Evolutionary conservation across 2,113 vertebrate genomes (phyloP), one percentile per base, ranked within the genome.

Genomic region (Nicator chloris): DNA sequence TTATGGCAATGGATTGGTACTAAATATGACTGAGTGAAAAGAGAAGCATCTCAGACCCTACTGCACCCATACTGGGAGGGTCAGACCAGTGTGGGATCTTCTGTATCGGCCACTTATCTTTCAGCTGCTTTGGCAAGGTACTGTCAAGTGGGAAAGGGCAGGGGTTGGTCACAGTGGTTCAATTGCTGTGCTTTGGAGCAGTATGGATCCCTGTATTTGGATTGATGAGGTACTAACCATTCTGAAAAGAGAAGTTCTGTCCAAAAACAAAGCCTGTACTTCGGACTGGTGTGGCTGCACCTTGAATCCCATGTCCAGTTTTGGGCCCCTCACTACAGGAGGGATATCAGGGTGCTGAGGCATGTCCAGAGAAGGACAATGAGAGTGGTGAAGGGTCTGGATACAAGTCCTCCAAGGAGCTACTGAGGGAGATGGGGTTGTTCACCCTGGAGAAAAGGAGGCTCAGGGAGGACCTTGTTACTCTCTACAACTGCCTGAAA

Each of bases 241-340:
- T 68, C 27, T 47, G 26, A 50, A 44, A 87, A 71, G 35, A 22
- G 27, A 49, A 85, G 10, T 14, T 72, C 76, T 79, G 35, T 35
- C 3, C 5, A 79, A 68, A 54, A 47, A 68, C 7, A 73, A 75
- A 66, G 15, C 61, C 39, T 45, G 4, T 31, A 11, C 53, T 35
- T 31, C 20, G n/a, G 45, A 30, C 28, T 75, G 20, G 24, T 47
- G n/a, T 24, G 16, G 24, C 53, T 40, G 70, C 24, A 31, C 21
- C n/a, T 40, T 2, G 1, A 39, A 53, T 53, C 11, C 39, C 22
- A 23, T 45, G 45, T 26, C 75, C 0, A 0, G 9, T 47, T 68
- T 53, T 47, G n/a, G 20, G 28, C 7, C 6, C 3, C 40, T 75
- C 39, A 15, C 20, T 53, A 13, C 39, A 60, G 54, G 24, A 22